These are phyloP conservation scores for Sander vitreus DNA, from an alignment of 2,113 vertebrate genomes.

Conservation along the genomic window DNA sequence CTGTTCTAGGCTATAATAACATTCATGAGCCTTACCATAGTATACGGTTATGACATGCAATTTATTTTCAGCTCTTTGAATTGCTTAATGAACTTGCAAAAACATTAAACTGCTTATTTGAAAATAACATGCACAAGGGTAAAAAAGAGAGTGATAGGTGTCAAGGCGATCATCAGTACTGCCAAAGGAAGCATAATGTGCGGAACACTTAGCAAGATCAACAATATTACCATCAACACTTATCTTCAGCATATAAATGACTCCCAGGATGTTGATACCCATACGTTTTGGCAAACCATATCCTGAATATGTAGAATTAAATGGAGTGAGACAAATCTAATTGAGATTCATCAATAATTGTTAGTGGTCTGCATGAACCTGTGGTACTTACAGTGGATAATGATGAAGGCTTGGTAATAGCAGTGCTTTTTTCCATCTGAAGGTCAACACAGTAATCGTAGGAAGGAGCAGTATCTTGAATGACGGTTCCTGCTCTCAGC, in stretches of 20 bases:
- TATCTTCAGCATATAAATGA: conserved; percentile 52
- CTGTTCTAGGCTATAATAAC: conserved; percentile 9
- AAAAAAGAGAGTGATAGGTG: conserved; percentile 50
- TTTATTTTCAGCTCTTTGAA: conserved; percentile 53
- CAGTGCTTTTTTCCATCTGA: conserved; percentile 42
- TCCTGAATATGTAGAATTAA: conserved; percentile 67
- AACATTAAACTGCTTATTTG: conserved; percentile 48
- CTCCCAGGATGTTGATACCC: conserved; percentile 62
- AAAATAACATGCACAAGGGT: conserved; percentile 32
- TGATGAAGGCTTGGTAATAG: conserved; percentile 65
- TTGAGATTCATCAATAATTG: conserved; percentile 75
- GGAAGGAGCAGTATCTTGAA: conserved; percentile 64
- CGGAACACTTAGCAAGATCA: conserved; percentile 66
- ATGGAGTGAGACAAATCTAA: conserved; percentile 71
- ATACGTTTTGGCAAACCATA: conserved; percentile 63
- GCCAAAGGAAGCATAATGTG: conserved; percentile 53
- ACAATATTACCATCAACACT: conserved; percentile 58
- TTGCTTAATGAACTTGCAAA: conserved; percentile 58
- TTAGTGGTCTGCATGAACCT: conserved; percentile 65
- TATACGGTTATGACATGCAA: conserved; percentile 15
- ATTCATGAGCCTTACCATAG: conserved; percentile 30
- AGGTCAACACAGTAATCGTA: conserved; percentile 70
- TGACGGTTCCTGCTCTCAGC: conserved; percentile 45
- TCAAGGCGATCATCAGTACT: conserved; percentile 47
- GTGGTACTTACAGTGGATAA: conserved; percentile 61